phyloP scores from a whole-genome alignment of 2,888 invertebrate species.

The Thera britannica region DNA sequence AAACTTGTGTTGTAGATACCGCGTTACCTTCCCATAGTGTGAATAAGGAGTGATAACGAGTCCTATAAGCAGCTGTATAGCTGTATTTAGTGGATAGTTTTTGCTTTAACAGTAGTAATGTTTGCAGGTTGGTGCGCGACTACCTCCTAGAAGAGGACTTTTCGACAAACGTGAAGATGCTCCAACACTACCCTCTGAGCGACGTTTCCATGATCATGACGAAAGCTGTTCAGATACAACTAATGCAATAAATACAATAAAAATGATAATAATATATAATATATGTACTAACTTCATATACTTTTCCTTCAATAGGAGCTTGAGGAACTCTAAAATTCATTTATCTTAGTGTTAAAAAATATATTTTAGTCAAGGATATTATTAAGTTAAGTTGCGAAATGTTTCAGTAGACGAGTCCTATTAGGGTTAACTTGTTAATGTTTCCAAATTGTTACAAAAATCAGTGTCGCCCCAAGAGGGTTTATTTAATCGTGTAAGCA shows the following conservation, averaged over 20 bases:
- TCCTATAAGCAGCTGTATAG: too few relatives aligned
- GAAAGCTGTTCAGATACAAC: slow-evolving; percentile 85
- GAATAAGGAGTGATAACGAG: too few relatives aligned
- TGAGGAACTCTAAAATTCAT: too few relatives aligned
- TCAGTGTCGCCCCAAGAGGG: neutral
- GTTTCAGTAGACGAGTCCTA: too few relatives aligned
- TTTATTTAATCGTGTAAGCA: neutral
- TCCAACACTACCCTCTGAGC: slow-evolving; percentile 96
- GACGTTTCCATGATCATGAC: slow-evolving; percentile 93
- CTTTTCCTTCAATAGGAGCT: too few relatives aligned
- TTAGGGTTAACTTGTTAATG: neutral
- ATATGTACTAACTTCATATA: too few relatives aligned
- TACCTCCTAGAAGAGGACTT: slow-evolving; percentile 95
- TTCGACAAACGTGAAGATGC: slow-evolving; percentile 95
- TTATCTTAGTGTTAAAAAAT: too few relatives aligned
- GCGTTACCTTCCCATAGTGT: too few relatives aligned
- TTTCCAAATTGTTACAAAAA: neutral
- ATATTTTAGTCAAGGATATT: too few relatives aligned
- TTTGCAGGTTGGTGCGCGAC: slow-evolving; percentile 90
- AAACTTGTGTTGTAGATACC: too few relatives aligned
- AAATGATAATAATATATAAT: neutral
- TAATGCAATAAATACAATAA: neutral
- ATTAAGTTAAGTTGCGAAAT: too few relatives aligned
- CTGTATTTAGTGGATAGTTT: too few relatives aligned
- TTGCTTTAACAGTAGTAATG: neutral